Evolutionary conservation across 64 coral and sea anemone species (phyloP).

Genomic region (Platygyra sinensis): DNA sequence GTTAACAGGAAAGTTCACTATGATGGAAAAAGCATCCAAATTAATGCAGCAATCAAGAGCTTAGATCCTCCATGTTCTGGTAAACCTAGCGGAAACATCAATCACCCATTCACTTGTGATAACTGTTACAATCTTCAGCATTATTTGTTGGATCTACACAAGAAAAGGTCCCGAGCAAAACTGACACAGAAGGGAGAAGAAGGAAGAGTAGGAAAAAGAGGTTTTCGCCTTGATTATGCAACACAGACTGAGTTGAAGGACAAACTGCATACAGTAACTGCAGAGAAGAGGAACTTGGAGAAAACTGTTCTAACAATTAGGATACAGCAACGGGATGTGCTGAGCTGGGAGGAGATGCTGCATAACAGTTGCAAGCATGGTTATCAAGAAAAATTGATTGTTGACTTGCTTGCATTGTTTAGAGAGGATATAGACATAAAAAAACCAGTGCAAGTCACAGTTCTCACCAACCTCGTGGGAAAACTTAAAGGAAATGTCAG

Average conservation of each 20-base stretch:
- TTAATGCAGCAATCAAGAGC: conserved; percentile 1
- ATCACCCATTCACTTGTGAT: conserved; percentile 34
- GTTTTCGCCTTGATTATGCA: conserved; percentile 32
- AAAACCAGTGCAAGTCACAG: conserved; percentile 18
- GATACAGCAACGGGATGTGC: neutral
- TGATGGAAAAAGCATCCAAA: no score
- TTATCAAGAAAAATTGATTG: conserved; percentile 37
- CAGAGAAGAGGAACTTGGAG: no score
- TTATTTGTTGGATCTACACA: conserved; percentile 15
- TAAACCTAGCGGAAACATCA: conserved; percentile 3
- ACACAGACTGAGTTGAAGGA: conserved; percentile 19
- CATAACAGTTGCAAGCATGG: conserved; percentile 22
- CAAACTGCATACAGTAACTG: neutral
- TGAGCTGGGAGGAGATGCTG: conserved; percentile 25
- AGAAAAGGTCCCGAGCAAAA: conserved; percentile 13
- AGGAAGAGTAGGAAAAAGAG: conserved; percentile 14
- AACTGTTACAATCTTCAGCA: conserved; percentile 24
- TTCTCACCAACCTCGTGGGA: conserved; percentile 12
- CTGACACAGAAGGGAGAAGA: conserved; percentile 8
- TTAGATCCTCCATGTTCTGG: conserved; percentile 26
- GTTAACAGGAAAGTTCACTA: no score
- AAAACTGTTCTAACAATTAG: neutral
- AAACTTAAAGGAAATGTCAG: conserved; percentile 38
- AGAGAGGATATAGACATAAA: conserved; percentile 9
- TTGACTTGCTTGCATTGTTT: neutral